Conservation (phyloP, 2,113 vertebrate species). For the Mastomys natalensis region DNA sequence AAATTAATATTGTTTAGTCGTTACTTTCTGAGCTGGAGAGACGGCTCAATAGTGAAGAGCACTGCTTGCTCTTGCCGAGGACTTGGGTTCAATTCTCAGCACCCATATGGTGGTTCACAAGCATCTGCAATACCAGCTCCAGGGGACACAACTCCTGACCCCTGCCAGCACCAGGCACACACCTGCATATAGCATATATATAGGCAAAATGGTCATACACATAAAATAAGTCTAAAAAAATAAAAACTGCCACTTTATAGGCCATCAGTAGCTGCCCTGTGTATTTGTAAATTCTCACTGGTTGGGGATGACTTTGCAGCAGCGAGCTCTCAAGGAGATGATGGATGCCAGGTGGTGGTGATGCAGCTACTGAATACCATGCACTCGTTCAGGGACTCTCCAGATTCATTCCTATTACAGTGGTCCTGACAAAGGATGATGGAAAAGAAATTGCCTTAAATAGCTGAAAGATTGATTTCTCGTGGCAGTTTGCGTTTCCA, state of each 20-base stretch:
- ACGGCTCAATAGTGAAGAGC: neutral
- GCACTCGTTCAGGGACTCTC: conserved; percentile 75
- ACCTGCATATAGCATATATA: neutral
- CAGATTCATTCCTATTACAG: conserved; percentile 76
- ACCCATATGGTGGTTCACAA: neutral
- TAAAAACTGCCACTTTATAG: neutral
- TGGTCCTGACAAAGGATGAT: conserved; percentile 80
- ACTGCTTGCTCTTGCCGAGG: neutral
- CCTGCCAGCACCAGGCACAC: neutral
- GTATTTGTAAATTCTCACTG: neutral
- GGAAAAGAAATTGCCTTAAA: conserved; percentile 82
- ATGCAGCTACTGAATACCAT: conserved; percentile 48
- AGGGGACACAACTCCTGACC: neutral
- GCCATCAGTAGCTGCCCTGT: neutral
- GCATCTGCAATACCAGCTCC: neutral
- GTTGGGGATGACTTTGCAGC: conserved; percentile 10
- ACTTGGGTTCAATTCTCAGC: neutral
- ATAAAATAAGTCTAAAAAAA: neutral
- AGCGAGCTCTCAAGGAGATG: neutral
- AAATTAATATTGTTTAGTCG: neutral
- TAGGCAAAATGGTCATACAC: neutral
- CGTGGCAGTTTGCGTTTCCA: conserved; percentile 46
- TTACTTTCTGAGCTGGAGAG: neutral
- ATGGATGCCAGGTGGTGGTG: conserved; percentile 21
- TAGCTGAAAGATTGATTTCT: conserved; percentile 81